Base-by-base conservation (phyloP, 2,888 invertebrate species). In the Mesochorus sp. region DNA sequence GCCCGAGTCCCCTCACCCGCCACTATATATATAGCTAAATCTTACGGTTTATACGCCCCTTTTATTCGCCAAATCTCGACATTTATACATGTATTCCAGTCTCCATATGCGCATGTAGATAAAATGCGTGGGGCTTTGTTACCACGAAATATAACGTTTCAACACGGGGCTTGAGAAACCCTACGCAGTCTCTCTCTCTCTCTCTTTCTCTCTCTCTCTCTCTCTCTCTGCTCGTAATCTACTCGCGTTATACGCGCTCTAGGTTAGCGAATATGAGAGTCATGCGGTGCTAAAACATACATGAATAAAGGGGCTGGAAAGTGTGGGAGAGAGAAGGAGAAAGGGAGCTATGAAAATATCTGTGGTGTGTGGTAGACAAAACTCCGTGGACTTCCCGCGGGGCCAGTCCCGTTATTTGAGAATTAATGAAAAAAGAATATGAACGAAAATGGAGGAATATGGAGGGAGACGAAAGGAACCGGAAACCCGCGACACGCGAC, bases 331-430 rank as follows among this genome's bases (percentile, higher is more conserved):
- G 12, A 39, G 47, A 24, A 31, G 2, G 39, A 53, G 39, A 14
- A n/a, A 39, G 19, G 39, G 67, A 67, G 67, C 51, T 67, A 72
- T 72, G 31, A 5, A 28, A 62, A 49, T 71, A 71, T 72, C 42
- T 42, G 49, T 17, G 37, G 24, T 61, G 21, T 34, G 55, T n/a
- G n/a, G n/a, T n/a, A n/a, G n/a, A n/a, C n/a, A n/a, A n/a, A 51
- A 57, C 12, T 61, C 14, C 21, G 24, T 19, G 31, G 59, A 66
- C 59, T 14, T 49, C 75, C 74, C 66, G 61, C 37, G 49, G 64
- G 62, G 39, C 28, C 49, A 14, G 79, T 70, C 77, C 74, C 80
- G 80, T 81, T 80, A 79, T 74, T 66, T 66, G 76, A 73, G 71
- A 80, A 80, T 80, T 66, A 80, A 80, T 76, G 76, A 75, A 73